Conservation (phyloP, 2,797 vertebrate genomes). For the Sebastes paucispinis region DNA sequence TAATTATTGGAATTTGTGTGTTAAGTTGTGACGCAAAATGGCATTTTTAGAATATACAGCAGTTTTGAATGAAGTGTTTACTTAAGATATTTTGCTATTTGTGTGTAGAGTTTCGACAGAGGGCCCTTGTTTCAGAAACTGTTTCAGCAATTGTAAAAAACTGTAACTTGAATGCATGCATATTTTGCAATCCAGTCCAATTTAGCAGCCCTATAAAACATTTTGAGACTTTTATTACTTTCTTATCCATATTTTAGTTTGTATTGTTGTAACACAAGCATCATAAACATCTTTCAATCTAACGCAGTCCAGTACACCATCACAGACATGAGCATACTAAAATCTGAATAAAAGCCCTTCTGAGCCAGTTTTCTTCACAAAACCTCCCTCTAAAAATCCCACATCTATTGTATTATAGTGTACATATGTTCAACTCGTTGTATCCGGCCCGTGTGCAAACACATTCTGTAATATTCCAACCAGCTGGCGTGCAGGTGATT, state of each 20-base stretch:
- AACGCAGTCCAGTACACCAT: neutral
- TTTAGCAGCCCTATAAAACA: neutral
- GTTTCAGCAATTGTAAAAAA: neutral
- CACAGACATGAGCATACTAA: neutral
- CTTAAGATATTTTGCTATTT: neutral
- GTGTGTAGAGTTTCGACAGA: neutral
- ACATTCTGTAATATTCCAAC: constrained; percentile 2
- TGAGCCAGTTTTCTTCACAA: neutral
- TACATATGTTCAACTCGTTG: neutral
- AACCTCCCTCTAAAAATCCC: neutral
- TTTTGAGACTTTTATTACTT: neutral
- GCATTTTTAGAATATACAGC: neutral
- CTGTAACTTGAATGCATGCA: neutral
- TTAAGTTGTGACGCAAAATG: neutral
- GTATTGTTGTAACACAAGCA: neutral
- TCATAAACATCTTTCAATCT: neutral
- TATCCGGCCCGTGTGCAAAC: neutral
- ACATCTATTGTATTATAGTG: neutral
- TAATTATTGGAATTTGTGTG: neutral
- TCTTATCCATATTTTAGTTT: neutral
- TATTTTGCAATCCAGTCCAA: neutral
- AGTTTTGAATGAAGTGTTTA: neutral
- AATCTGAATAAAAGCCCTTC: constrained; percentile 6
- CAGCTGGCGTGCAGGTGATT: neutral
- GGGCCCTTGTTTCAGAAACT: neutral